These are phyloP conservation scores for Drosophila lacertosa DNA, from an alignment of 1,140 invertebrate genomes.

Conservation along the genomic window DNA sequence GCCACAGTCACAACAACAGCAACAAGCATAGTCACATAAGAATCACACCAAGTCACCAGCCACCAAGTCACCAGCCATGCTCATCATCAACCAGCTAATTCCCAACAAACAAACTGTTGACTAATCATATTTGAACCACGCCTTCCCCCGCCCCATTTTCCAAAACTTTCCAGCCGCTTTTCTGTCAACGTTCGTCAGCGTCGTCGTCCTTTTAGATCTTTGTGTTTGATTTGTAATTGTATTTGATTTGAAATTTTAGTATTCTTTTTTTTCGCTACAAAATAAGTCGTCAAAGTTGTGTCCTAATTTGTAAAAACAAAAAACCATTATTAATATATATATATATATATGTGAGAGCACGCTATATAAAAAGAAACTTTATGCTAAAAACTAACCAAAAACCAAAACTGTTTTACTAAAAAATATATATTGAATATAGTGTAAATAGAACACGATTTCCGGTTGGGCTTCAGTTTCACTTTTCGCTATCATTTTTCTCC, in stretches of 20 bases:
- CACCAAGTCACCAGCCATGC: slow-evolving; percentile 18
- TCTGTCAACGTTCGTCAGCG: slow-evolving; percentile 15
- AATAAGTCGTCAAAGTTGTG: slow-evolving; percentile 47
- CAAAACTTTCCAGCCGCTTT: slow-evolving; percentile 40
- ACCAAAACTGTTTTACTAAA: slow-evolving; percentile 79
- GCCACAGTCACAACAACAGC: slow-evolving; percentile 28
- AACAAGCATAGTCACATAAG: slow-evolving; percentile 43
- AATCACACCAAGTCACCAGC: slow-evolving; percentile 25
- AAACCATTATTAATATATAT: slow-evolving; percentile 60
- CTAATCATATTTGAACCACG: slow-evolving; percentile 15
- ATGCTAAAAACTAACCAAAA: slow-evolving; percentile 59
- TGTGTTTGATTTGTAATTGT: slow-evolving; percentile 9
- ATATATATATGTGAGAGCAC: slow-evolving; percentile 21
- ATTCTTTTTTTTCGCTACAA: slow-evolving; percentile 25
- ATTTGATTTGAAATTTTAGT: slow-evolving; percentile 18
- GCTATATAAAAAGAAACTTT: slow-evolving; percentile 36
- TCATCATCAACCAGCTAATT: slow-evolving; percentile 15
- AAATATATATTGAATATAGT: slow-evolving; percentile 3
- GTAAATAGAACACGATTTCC: slow-evolving; percentile 30
- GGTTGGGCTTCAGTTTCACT: slow-evolving; percentile 50
- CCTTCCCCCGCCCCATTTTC: neutral
- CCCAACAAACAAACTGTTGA: slow-evolving; percentile 11
- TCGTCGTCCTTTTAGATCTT: slow-evolving; percentile 21
- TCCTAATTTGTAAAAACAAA: slow-evolving; percentile 70
- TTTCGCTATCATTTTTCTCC: slow-evolving; percentile 8